Percentiles rank a stretch among this genome's conserved stretches.
Conservation (phyloP, 2,888 invertebrate species). For the Bugulina stolonifera region DNA sequence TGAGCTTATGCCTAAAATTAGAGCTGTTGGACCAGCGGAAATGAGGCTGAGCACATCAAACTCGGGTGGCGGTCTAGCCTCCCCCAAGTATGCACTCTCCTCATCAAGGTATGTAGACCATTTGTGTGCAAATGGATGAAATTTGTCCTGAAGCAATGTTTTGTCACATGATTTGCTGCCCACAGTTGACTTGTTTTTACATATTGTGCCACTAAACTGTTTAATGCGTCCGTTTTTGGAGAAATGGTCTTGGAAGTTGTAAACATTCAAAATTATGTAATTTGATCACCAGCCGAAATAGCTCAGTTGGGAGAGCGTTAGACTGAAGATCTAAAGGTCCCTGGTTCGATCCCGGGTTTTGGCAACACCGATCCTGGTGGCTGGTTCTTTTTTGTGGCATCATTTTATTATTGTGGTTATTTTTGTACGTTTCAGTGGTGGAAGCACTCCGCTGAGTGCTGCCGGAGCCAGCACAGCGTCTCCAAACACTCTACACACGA, state of each 20-base stretch:
- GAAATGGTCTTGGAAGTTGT: too few species aligned
- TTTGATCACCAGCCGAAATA: not conserved
- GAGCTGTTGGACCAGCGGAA: slow-evolving; percentile 9
- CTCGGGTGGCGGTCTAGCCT: not conserved
- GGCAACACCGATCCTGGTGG: not conserved
- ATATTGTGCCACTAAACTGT: too few species aligned
- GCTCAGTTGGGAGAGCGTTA: not conserved
- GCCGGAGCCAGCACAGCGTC: slow-evolving; percentile 5
- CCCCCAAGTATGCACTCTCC: not conserved
- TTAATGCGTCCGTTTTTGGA: too few species aligned
- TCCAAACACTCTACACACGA: not conserved
- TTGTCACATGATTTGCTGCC: too few species aligned
- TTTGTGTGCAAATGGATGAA: too few species aligned
- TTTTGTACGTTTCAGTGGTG: not conserved
- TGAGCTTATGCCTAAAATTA: slow-evolving; percentile 17
- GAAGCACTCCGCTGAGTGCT: not conserved
- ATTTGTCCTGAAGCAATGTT: too few species aligned
- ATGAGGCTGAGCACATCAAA: not conserved
- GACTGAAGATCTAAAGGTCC: not conserved
- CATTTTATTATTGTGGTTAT: too few species aligned
- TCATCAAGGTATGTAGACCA: slow-evolving; percentile 17
- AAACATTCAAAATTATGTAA: too few species aligned
- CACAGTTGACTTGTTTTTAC: too few species aligned
- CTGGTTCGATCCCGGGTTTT: not conserved
- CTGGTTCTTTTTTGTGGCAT: not conserved